phyloP scores from a whole-genome alignment of 2,113 vertebrate species.

The Limnothrissa miodon region DNA sequence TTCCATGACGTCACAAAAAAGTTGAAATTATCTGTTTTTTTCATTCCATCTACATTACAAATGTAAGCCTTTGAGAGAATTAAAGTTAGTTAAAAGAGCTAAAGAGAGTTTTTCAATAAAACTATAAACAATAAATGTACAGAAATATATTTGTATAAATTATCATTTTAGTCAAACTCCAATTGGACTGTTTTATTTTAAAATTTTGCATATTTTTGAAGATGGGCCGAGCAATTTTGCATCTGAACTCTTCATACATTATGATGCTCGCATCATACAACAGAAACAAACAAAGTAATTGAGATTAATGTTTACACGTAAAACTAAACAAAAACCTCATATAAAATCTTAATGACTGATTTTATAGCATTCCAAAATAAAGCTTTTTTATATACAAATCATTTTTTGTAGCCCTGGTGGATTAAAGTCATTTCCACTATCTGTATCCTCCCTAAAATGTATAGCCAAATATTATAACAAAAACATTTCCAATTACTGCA shows the following conservation, averaged over 20 bases:
- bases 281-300: background rate
- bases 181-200: no score
- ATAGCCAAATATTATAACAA: background rate
- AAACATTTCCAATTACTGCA: background rate
- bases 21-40: no score
- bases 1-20: background rate
- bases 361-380: constrained; percentile 3
- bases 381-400: background rate
- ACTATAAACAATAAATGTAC: no score
- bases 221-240: no score
- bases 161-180: no score
- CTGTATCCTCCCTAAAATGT: background rate
- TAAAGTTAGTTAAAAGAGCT: no score
- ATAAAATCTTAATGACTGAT: background rate
- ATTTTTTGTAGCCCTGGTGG: constrained; percentile 1
- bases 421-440: background rate
- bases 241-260: no score
- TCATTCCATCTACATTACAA: background rate
- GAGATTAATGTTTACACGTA: background rate
- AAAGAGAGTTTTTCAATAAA: no score
- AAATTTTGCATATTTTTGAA: no score
- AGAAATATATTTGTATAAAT: no score
- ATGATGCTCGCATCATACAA: background rate
- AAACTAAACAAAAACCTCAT: background rate
- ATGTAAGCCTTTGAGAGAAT: background rate